Conservation (phyloP, 2,888 invertebrate species). For the Caenorhabditis zanzibari region DNA sequence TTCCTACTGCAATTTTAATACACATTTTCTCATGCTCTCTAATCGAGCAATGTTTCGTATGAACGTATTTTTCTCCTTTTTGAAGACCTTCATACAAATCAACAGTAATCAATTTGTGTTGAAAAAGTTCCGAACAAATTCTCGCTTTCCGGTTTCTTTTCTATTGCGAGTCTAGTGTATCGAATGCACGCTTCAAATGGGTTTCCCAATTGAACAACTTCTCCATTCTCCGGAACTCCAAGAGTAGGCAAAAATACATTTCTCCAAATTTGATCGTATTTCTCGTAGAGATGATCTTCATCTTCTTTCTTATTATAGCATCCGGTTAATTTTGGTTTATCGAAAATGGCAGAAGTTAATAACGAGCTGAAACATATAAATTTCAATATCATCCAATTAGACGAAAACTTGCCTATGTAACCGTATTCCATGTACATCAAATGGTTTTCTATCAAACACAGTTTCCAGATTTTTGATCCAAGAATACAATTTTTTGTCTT, state of each 20-base stretch:
- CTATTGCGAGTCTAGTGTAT: slow-evolving; percentile 26
- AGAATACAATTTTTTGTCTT: slow-evolving; percentile 41
- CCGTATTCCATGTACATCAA: slow-evolving; percentile 59
- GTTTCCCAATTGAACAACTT: slow-evolving; percentile 49
- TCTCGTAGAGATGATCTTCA: slow-evolving; percentile 25
- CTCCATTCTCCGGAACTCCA: slow-evolving; percentile 46
- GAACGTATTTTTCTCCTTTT: slow-evolving; percentile 37
- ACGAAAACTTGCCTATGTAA: slow-evolving; percentile 43
- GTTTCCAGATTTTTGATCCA: slow-evolving; percentile 64
- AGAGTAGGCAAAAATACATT: slow-evolving; percentile 61
- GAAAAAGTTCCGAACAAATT: slow-evolving; percentile 53
- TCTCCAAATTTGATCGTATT: slow-evolving; percentile 62
- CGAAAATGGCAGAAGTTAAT: slow-evolving; percentile 55
- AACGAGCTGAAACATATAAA: slow-evolving; percentile 53
- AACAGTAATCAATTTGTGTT: slow-evolving; percentile 61
- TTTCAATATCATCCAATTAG: background rate
- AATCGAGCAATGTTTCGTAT: slow-evolving; percentile 40
- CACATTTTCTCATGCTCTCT: slow-evolving; percentile 34
- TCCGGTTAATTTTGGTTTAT: slow-evolving; percentile 36
- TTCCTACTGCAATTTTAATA: slow-evolving; percentile 44
- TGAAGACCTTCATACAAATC: slow-evolving; percentile 1
- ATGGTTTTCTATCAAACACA: slow-evolving; percentile 62
- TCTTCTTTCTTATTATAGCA: slow-evolving; percentile 51
- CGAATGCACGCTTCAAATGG: slow-evolving; percentile 68
- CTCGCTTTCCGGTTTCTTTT: slow-evolving; percentile 10